Evolutionary conservation across 2,888 invertebrate species (phyloP), one percentile per base, ranked within the genome.

Genomic region (Harpalus rufipes): DNA sequence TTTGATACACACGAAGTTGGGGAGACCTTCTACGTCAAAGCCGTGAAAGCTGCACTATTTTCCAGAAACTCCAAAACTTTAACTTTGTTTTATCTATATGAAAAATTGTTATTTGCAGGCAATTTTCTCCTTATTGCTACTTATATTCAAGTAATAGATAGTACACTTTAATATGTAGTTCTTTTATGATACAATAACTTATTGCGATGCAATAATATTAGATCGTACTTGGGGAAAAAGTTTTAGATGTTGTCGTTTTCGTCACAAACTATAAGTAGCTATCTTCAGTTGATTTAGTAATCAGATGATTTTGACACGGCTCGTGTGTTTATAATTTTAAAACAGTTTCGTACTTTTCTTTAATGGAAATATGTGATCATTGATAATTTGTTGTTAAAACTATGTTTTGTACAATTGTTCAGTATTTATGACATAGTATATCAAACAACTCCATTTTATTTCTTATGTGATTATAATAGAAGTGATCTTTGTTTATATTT

Each of bases 251-350:
- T 32, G 32, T 68, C 32, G n/a, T 68, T 68, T 68, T 14, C 32
- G 32, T 32, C 32, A 32, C 32, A 32, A 32, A 4, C 4, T 59
- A 78, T 58, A 32, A 41, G 44, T n/a, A 83, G 6, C 84, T 84
- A 84, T 7, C 32, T 84, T 84, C 84, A 65, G 4, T 56, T 78
- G 44, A 76, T 65, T 84, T 84, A 3, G n/a, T 21, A 78, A 78
- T 84, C 84, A 84, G 61, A 84, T 84, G 84, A 78, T 84, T 84
- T 84, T 84, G 84, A 84, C 84, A 84, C 56, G 18, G 76, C 14
- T 18, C 51, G 83, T 63, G 58, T 78, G 63, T 61, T 44, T 58
- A 51, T 56, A 78, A 21, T 41, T 84, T 84, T 78, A 39, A 61
- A 56, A 72, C 56, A 56, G n/a, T 72, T 68, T 81, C 51, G 51